These are phyloP conservation scores for Plutella xylostella DNA, from an alignment of 2,888 invertebrate genomes.

Conservation along the genomic window DNA sequence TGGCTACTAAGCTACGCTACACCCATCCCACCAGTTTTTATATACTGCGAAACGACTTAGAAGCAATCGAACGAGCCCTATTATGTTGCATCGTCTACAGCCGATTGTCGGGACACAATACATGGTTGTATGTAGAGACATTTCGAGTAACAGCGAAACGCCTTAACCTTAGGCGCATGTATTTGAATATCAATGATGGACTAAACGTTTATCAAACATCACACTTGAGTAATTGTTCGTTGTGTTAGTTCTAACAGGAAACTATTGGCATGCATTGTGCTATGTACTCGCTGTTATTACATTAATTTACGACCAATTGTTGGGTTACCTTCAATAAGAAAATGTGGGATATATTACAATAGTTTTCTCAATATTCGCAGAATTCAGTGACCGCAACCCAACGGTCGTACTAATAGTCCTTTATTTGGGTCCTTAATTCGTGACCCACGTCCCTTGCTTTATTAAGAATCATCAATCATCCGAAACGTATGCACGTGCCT, in stretches of 20 bases:
- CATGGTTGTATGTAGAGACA: neutral
- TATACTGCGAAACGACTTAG: neutral
- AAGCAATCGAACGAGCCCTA: neutral
- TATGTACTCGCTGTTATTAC: no score
- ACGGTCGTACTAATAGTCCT: no score
- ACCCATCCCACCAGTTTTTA: neutral
- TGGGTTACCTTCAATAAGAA: no score
- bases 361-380: no score
- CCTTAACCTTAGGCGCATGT: slow-evolving; percentile 15
- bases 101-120: slow-evolving; percentile 9
- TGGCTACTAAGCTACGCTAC: neutral
- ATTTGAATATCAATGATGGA: slow-evolving; percentile 18
- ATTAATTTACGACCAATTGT: no score
- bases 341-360: no score
- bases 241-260: neutral
- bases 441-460: no score
- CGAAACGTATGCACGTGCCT: no score
- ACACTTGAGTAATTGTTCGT: slow-evolving; percentile 1
- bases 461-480: no score
- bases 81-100: slow-evolving; percentile 12
- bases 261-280: neutral
- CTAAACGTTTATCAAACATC: slow-evolving; percentile 15
- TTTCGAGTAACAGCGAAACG: slow-evolving; percentile 18
- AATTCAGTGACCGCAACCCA: no score
- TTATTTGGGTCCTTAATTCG: no score